Base-by-base conservation (phyloP, 2,113 vertebrate species). In the Fregetta grallaria region DNA sequence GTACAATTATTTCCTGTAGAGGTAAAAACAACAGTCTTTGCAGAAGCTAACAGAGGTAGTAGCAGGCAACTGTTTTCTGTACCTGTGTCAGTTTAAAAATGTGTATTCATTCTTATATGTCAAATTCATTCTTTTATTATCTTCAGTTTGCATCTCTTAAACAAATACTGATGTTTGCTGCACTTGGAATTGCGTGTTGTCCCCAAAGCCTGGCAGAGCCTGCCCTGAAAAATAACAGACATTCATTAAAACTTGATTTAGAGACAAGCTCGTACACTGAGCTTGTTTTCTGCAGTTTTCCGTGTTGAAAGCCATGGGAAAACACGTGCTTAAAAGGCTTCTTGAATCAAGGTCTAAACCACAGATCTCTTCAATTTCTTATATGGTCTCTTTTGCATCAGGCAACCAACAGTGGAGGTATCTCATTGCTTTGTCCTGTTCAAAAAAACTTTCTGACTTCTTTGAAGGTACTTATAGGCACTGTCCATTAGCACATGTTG, bases 401-500 rank as follows among this genome's bases (percentile, higher is more conserved):
- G 67, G 27, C 26, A 59, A 10, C 25, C 29, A 29, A 15, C 14
- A 32, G 30, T 9, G 26, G 38, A 12, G 26, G 7, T 8, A 5
- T 74, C 53, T 32, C 15, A 25, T 2, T n/a, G 20, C 20, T 62
- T 66, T 66, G 78, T 45, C 10, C 40, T 30, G 13, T 18, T 14
- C 30, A 13, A 34, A 40, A 53, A 47, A 59, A 3, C 16, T 22
- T 16, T 7, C 50, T 15, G 74, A 42, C 29, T 55, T 47, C 38
- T 44, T 15, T 63, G 58, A 50, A 75, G 25, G 30, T 15, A 7
- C 4, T 1, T 23, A 5, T 1, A 63, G 38, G 6, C 11, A 47
- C 11, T 0, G 1, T 22, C 29, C 11, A 1, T 62, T 7, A 34
- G 20, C 26, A 15, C 16, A 0, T 0, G 1, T 36, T 55, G 47